Base-by-base conservation (phyloP, 2,113 vertebrate species). In the Electrona antarctica region DNA sequence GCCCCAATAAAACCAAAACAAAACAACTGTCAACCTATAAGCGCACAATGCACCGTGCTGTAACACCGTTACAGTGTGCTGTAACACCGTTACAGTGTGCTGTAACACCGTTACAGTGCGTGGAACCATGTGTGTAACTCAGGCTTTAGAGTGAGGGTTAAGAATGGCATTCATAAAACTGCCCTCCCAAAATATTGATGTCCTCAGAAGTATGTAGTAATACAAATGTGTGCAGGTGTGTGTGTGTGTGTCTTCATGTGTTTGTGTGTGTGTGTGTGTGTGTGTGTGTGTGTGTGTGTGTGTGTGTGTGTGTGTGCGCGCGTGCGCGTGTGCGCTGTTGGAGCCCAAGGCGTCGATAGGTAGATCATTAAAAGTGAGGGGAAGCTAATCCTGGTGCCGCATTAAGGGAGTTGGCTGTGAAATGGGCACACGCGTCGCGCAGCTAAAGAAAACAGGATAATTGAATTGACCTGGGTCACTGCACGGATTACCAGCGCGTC, bases 341-440 rank as follows among this genome's bases (percentile, higher is more conserved):
- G 75, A 78, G 85, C 88, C 88, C 88, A 86, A 85, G 87, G 88
- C 88, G 82, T 89, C 82, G 88, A 91, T 92, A 93, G 92, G 92
- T 92, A 93, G 90, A 93, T 94, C 91, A 93, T 93, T 93, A 93
- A 94, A 94, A 93, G 89, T 93, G 92, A 93, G 89, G 33, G 90
- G 90, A 93, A 91, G 90, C 88, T 93, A 93, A 94, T 94, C 93
- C 92, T 91, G 86, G 86, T 41, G 33, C 90, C 84, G 93, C 86
- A 93, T 94, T 93, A 90, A 92, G 88, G 88, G 91, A 92, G 91
- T 91, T 89, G 89, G 91, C 90, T 91, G 89, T 89, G 89, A 94
- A 94, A 93, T 93, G 90, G 92, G 93, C 91, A 93, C 92, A 94
- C 88, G 76, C 85, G 83, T 88, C 78, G 89, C 69, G 61, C 90